Conservation (phyloP, 2,888 invertebrate species). For the Pachliopta kotzebuea region DNA sequence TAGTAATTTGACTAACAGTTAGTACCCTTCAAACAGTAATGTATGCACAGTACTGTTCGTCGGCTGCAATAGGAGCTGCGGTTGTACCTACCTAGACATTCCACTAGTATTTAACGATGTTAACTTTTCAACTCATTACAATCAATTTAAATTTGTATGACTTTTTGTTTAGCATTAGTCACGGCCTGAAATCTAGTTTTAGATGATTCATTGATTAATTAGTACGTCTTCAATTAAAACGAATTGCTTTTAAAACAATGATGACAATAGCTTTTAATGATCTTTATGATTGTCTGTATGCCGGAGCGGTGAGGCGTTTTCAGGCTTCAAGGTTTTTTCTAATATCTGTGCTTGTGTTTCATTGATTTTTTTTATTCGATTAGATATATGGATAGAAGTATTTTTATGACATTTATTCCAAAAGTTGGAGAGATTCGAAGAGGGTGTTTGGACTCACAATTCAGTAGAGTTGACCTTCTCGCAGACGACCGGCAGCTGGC, state of each 20-base stretch:
- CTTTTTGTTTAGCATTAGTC: constrained; percentile 5
- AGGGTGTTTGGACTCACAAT: constrained; percentile 52
- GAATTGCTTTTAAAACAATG: constrained; percentile 9
- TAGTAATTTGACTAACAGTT: too few species aligned
- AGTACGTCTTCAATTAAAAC: constrained; percentile 9
- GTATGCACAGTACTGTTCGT: too few species aligned
- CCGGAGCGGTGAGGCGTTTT: too few species aligned
- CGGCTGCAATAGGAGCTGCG: too few species aligned
- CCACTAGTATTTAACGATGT: too few species aligned
- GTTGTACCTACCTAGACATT: too few species aligned
- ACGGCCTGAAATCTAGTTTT: not conserved
- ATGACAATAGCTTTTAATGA: constrained; percentile 7
- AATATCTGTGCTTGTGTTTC: too few species aligned
- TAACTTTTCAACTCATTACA: not conserved
- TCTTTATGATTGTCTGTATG: not conserved
- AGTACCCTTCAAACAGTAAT: too few species aligned
- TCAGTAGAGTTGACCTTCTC: constrained; percentile 72
- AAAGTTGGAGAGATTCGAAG: not conserved
- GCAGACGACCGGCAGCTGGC: constrained; percentile 64
- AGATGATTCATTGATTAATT: constrained; percentile 6
- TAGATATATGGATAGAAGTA: too few species aligned
- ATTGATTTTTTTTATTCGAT: too few species aligned
- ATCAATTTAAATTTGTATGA: constrained; percentile 6
- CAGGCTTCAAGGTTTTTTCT: too few species aligned
- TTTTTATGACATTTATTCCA: too few species aligned